Evolutionary conservation across 2,888 invertebrate genomes (phyloP).

Genomic region (Torymus tubicola): DNA sequence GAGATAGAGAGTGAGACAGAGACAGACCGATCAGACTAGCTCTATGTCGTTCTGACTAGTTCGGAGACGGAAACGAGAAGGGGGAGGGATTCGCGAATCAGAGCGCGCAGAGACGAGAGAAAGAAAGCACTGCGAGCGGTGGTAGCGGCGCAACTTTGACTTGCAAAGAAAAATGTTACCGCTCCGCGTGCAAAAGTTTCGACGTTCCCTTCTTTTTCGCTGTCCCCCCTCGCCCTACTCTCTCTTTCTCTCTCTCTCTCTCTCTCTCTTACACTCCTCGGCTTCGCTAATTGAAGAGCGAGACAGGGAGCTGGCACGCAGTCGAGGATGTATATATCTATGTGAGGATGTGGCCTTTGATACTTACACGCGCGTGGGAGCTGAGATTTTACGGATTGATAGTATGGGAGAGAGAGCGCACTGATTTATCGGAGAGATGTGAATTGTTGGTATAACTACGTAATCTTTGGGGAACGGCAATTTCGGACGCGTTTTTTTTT

Average conservation of each 20-base stretch:
- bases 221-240: too few species aligned
- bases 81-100: neutral
- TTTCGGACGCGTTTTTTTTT: slow-evolving; percentile 4
- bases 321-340: too few species aligned
- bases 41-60: neutral
- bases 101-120: neutral
- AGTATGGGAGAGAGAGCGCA: too few species aligned
- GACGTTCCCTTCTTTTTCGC: neutral
- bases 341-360: too few species aligned
- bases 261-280: too few species aligned
- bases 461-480: neutral
- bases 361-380: too few species aligned
- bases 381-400: too few species aligned
- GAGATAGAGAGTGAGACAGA: slow-evolving; percentile 7
- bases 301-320: neutral
- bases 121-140: slow-evolving; percentile 6
- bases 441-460: too few species aligned
- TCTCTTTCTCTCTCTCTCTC: too few species aligned
- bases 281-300: slow-evolving; percentile 17
- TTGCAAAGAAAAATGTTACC: slow-evolving; percentile 32
- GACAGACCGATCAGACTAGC: slow-evolving; percentile 50
- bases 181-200: neutral
- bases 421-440: too few species aligned
- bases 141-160: slow-evolving; percentile 21
- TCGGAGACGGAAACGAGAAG: neutral